Evolutionary conservation across 2,113 vertebrate genomes (phyloP).

Genomic region (Chaetodon trifascialis): DNA sequence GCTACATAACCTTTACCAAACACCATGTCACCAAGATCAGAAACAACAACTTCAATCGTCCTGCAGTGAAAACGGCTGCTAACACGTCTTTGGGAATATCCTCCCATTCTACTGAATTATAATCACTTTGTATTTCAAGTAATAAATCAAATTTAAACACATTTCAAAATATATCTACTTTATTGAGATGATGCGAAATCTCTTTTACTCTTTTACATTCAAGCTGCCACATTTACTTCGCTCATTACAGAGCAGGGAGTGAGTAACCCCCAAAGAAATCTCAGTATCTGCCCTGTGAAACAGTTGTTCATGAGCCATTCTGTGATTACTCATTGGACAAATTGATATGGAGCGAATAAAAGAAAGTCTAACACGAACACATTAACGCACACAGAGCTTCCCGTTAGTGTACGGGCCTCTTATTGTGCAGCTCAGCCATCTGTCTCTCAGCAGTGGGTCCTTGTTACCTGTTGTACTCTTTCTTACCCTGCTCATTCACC

Average conservation of each 20-base stretch:
- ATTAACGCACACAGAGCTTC: slow-evolving; percentile 43
- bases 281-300: slow-evolving; percentile 63
- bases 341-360: slow-evolving; percentile 68
- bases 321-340: slow-evolving; percentile 72
- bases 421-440: slow-evolving; percentile 78
- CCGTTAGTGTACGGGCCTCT: slow-evolving; percentile 68
- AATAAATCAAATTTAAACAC: too few relatives aligned
- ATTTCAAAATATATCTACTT: not conserved
- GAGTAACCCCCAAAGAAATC: slow-evolving; percentile 61
- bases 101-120: too few relatives aligned
- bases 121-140: too few relatives aligned
- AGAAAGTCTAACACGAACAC: slow-evolving; percentile 46
- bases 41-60: not conserved
- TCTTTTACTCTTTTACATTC: not conserved
- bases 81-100: too few relatives aligned
- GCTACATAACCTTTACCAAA: not conserved
- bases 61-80: too few relatives aligned
- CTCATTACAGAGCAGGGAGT: slow-evolving; percentile 54
- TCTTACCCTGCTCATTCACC: slow-evolving; percentile 74
- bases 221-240: slow-evolving; percentile 15
- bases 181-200: not conserved
- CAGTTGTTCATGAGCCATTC: slow-evolving; percentile 64
- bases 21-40: not conserved
- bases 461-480: slow-evolving; percentile 83
- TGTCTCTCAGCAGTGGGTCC: slow-evolving; percentile 82